Evolutionary conservation across 2,888 invertebrate species (phyloP).

Genomic region (Nomada flava): DNA sequence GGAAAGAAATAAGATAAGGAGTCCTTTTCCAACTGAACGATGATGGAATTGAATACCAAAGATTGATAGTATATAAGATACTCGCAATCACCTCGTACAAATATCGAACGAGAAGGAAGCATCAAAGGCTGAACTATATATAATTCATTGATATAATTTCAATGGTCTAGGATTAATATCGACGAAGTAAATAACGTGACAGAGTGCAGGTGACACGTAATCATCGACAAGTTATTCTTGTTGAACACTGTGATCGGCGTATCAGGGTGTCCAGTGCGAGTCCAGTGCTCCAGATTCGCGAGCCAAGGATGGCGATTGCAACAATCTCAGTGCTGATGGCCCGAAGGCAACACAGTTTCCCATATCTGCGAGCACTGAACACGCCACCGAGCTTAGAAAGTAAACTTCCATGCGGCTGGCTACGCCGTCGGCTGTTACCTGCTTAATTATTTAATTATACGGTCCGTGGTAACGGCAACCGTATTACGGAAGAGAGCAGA

Average conservation of each 20-base stretch:
- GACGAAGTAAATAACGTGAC: background rate
- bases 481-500: slow-evolving; percentile 21
- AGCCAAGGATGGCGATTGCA: slow-evolving; percentile 81
- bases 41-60: background rate
- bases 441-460: slow-evolving; percentile 78
- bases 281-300: slow-evolving; percentile 79
- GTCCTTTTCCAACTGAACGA: background rate
- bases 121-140: too few species aligned
- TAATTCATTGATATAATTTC: background rate
- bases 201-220: slow-evolving; percentile 15
- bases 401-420: slow-evolving; percentile 67
- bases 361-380: slow-evolving; percentile 76
- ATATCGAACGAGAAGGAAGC: too few species aligned
- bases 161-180: background rate
- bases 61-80: background rate
- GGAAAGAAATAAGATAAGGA: background rate
- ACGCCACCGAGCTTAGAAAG: slow-evolving; percentile 70
- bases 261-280: slow-evolving; percentile 38
- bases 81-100: too few species aligned
- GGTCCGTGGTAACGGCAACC: slow-evolving; percentile 18
- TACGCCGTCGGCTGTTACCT: slow-evolving; percentile 63
- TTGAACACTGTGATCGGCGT: slow-evolving; percentile 11
- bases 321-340: slow-evolving; percentile 68
- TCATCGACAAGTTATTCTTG: slow-evolving; percentile 38
- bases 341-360: slow-evolving; percentile 77